Evolutionary conservation across 2,113 vertebrate species (phyloP).

Genomic region (Vimba vimba): DNA sequence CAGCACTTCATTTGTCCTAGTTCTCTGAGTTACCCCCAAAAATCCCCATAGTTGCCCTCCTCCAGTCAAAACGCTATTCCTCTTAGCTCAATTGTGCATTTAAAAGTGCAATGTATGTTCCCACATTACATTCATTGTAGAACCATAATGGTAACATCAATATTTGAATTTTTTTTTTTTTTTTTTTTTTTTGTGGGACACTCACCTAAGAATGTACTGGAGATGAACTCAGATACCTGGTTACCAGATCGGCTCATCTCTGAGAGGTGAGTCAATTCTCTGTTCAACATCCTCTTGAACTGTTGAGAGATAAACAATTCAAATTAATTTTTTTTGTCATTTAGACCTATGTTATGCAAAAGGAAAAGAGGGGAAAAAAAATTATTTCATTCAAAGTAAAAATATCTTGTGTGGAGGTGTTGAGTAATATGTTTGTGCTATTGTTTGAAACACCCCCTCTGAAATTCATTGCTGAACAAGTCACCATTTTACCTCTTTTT

Average conservation of each 20-base stretch:
- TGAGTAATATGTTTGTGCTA: not conserved
- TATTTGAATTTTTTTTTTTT: not conserved
- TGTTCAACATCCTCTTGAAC: conserved; percentile 99
- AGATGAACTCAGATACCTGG: conserved; percentile 98
- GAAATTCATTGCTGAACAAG: not conserved
- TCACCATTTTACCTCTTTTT: conserved; percentile 6
- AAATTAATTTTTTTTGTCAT: not conserved
- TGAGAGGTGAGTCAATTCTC: conserved; percentile 95
- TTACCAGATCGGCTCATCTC: conserved; percentile 99
- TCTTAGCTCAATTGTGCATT: not conserved
- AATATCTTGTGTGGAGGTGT: not conserved
- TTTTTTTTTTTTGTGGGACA: not conserved
- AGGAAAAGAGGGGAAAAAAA: not conserved
- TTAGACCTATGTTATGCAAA: not conserved
- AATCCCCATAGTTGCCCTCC: not conserved
- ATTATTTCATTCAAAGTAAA: not conserved
- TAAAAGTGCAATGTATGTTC: not conserved
- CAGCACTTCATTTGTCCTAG: conserved; percentile 5
- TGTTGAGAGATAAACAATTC: conserved; percentile 70
- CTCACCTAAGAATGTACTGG: conserved; percentile 98
- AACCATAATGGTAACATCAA: not conserved
- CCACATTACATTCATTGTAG: not conserved
- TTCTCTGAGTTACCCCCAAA: not conserved
- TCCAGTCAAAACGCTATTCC: not conserved
- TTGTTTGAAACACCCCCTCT: not conserved